Percentiles rank a stretch among this genome's conserved stretches.
These are phyloP conservation scores for Acanthopagrus latus DNA, from an alignment of 2,797 vertebrate species.

Conservation along the genomic window DNA sequence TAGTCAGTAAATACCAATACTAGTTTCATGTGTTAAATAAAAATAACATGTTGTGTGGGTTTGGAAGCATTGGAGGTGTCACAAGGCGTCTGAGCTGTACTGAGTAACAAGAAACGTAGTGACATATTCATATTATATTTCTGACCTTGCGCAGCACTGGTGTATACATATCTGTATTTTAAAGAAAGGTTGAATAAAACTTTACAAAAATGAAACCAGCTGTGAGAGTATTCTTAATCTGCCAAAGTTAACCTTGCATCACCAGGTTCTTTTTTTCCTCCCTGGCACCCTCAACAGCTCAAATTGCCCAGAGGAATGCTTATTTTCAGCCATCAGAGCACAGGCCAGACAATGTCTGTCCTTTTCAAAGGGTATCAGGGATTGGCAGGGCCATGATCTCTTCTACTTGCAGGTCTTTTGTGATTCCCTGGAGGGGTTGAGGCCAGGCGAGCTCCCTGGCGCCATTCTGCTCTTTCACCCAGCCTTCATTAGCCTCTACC, in stretches of 20 bases:
- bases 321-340: conserved; percentile 74
- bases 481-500: conserved; percentile 76
- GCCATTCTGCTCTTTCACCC: conserved; percentile 76
- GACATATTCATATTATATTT: background rate
- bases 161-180: conserved; percentile 5
- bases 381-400: conserved; percentile 77
- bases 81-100: background rate
- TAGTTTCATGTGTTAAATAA: background rate
- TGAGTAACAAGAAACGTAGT: background rate
- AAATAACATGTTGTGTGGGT: too few relatives aligned
- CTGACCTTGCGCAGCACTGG: background rate
- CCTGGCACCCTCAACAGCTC: conserved; percentile 47
- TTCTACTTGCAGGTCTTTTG: conserved; percentile 73
- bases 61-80: background rate
- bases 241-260: conserved; percentile 53
- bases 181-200: conserved; percentile 31
- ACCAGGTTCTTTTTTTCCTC: conserved; percentile 44
- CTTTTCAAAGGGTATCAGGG: conserved; percentile 80
- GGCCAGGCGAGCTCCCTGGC: conserved; percentile 69
- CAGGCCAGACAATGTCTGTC: conserved; percentile 76
- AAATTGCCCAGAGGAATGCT: conserved; percentile 72
- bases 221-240: conserved; percentile 44
- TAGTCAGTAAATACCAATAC: background rate
- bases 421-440: conserved; percentile 70
- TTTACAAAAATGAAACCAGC: conserved; percentile 29